Percentiles rank a stretch among this genome's conserved stretches.
These are phyloP conservation scores for Formica selysi DNA, from an alignment of 1,140 invertebrate species.

Conservation along the genomic window DNA sequence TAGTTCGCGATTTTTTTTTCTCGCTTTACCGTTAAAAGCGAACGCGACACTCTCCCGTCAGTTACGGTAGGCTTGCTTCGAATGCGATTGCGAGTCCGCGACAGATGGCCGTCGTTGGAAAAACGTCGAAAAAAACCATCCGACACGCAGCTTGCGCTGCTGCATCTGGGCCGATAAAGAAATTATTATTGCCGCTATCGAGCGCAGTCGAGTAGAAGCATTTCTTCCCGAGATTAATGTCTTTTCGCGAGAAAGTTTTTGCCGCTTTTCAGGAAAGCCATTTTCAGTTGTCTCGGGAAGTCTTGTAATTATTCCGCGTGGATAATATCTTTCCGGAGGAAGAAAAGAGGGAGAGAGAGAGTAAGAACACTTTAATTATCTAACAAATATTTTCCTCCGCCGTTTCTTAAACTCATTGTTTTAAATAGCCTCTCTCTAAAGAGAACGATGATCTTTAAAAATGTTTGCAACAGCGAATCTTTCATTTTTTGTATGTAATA, in stretches of 20 bases:
- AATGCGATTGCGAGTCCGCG: conserved; percentile 41
- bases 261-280: conserved; percentile 35
- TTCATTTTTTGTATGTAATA: background rate
- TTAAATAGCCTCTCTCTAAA: background rate
- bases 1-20: conserved; percentile 23
- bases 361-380: conserved; percentile 36
- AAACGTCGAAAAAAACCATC: conserved; percentile 30
- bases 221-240: conserved; percentile 52
- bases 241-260: conserved; percentile 41
- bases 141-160: background rate
- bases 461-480: background rate
- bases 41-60: conserved; percentile 12
- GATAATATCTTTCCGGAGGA: background rate
- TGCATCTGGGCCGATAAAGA: conserved; percentile 42
- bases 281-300: conserved; percentile 37
- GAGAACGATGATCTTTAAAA: background rate
- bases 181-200: conserved; percentile 53
- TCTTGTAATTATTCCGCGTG: conserved; percentile 47
- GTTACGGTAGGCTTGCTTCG: conserved; percentile 57
- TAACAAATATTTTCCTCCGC: conserved; percentile 7
- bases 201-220: conserved; percentile 14
- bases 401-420: background rate
- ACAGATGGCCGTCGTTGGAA: conserved; percentile 15
- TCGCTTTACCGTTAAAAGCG: conserved; percentile 32
- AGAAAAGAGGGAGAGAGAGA: background rate